Base-by-base conservation (phyloP, 1,140 invertebrate genomes). In the Steinernema feltiae region DNA sequence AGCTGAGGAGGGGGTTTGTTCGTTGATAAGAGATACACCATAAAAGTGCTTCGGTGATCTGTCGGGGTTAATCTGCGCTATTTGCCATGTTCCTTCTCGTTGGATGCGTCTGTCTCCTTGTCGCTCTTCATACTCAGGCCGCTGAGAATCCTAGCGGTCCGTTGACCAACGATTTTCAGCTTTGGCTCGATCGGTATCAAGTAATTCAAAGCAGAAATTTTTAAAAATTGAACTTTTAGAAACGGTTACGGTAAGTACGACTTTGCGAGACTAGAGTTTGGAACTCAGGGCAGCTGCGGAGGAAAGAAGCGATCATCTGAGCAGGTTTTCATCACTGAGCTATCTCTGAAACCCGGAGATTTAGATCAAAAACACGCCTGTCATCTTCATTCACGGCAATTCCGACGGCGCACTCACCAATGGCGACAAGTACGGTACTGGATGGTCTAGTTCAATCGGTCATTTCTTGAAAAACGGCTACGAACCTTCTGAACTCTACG, bases 371-470 rank as follows among this genome's bases (percentile, higher is more conserved):
- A 24, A 81, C 46, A 32, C 21, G 1, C 79, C 79, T 7, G 75
- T 81, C 0, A 80, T 81, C 46, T 81, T 81, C 46, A 81, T 81
- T 53, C 79, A 81, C 46, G 79, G 79, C 27, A 81, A 81, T 35
- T 81, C 79, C 32, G 79, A 81, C 32, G 75, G 79, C 2, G 79
- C 79, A 29, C 48, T 81, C 24, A 71, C 32, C n/a, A 72, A 35
- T 12, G 79, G 76, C 0, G 30, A 21, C 15, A 63, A 78, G 32
- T 81, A 69, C 30, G 30, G 69, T 35, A 69, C 79, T 1, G 81
- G 78, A 0, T 81, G 79, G 79, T 71, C 78, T 24, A 76, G 48
- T 0, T 71, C 75, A 21, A 81, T 81, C n/a, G 7, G 48, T 21
- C 74, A 83, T 21, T 81, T 83, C 27, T 69, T 80, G 3, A 30